phyloP scores from a whole-genome alignment of 1,140 invertebrate genomes.

The Tachypleus tridentatus region DNA sequence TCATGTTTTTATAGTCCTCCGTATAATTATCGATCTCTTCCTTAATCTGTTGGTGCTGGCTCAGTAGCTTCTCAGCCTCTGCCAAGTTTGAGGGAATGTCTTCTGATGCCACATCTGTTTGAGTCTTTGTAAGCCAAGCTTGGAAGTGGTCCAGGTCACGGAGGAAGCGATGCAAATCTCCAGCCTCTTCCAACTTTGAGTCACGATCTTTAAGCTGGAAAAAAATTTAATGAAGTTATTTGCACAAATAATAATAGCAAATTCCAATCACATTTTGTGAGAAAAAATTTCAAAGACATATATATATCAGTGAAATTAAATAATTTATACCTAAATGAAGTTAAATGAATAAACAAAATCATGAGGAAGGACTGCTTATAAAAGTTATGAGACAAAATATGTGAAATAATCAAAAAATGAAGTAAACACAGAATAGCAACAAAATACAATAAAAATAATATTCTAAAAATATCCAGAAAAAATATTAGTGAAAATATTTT shows the following conservation, averaged over 20 bases:
- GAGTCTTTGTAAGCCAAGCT: conserved; percentile 95
- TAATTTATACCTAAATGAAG: neutral
- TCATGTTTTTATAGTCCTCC: conserved; percentile 97
- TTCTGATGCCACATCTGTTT: conserved; percentile 94
- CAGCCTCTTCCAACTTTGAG: conserved; percentile 94
- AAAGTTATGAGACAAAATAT: too few relatives aligned
- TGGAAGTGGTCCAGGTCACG: conserved; percentile 99
- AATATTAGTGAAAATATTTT: too few relatives aligned
- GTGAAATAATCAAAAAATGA: too few relatives aligned
- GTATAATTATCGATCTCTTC: conserved; percentile 99
- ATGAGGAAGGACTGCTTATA: too few relatives aligned
- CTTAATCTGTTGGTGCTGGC: conserved; percentile 89
- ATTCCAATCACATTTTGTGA: neutral
- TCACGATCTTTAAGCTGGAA: conserved; percentile 83
- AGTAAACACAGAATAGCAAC: too few relatives aligned
- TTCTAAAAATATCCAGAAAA: too few relatives aligned
- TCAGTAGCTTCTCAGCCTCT: conserved; percentile 91
- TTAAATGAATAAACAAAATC: too few relatives aligned
- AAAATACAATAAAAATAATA: too few relatives aligned
- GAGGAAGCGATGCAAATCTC: conserved; percentile 94
- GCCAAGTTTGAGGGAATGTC: conserved; percentile 91
- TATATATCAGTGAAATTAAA: neutral
- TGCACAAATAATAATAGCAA: conserved; percentile 6
- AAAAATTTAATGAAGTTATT: conserved; percentile 2
- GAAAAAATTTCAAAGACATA: conserved; percentile 7